Percentiles rank a stretch among this genome's conserved stretches.
These are phyloP conservation scores for Melangyna quadrimaculata DNA, from an alignment of 2,888 invertebrate species.

Conservation along the genomic window DNA sequence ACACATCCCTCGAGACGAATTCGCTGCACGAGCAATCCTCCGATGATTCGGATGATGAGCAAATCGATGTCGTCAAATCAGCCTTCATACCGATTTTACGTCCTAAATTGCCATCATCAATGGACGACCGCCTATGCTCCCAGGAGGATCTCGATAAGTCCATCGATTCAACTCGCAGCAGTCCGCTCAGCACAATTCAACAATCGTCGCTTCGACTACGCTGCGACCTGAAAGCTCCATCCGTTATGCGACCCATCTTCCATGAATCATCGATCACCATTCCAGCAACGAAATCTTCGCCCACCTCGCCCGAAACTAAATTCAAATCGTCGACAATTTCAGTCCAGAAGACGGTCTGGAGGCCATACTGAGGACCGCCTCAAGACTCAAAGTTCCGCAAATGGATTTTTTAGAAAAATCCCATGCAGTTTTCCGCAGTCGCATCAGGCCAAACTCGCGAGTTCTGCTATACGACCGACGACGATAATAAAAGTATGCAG, in stretches of 20 bases:
- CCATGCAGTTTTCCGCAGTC: conserved; percentile 40
- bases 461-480: not conserved
- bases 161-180: conserved; percentile 77
- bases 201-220: conserved; percentile 83
- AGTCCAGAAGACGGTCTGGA: conserved; percentile 87
- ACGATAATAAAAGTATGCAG: not conserved
- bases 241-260: conserved; percentile 81
- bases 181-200: conserved; percentile 78
- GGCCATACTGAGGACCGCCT: conserved; percentile 84
- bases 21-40: conserved; percentile 83
- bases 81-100: conserved; percentile 86
- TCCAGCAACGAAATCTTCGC: conserved; percentile 58
- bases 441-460: not conserved
- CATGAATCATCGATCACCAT: conserved; percentile 81
- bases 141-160: conserved; percentile 77
- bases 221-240: conserved; percentile 85
- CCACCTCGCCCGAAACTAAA: conserved; percentile 80
- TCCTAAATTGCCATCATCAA: conserved; percentile 80
- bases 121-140: conserved; percentile 76
- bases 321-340: conserved; percentile 83
- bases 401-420: conserved; percentile 60
- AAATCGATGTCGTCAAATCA: conserved; percentile 89
- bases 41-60: conserved; percentile 87
- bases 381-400: conserved; percentile 28
- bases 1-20: conserved; percentile 84